A percentile compares a stretch with the other conserved stretches of the same genome.
Conservation (phyloP, 2,888 invertebrate species). For the Neoaliturus tenellus region DNA sequence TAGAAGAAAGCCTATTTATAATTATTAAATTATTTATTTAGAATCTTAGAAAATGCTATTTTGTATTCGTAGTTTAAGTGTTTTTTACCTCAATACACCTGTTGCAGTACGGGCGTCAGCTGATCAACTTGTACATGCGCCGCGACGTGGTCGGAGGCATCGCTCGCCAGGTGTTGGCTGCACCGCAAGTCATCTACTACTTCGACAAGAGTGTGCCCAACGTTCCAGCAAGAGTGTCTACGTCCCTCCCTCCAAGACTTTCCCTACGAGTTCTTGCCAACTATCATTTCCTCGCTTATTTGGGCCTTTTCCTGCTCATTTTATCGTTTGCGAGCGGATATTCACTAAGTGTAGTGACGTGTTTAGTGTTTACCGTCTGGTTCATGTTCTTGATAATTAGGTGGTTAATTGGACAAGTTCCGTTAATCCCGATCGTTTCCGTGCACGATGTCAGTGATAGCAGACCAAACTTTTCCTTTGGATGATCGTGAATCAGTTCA, state of each 20-base stretch:
- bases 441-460: constrained; percentile 39
- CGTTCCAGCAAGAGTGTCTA: constrained; percentile 76
- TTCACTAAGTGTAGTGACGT: background rate
- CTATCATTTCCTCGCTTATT: constrained; percentile 69
- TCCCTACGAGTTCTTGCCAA: constrained; percentile 82
- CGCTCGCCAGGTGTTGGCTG: constrained; percentile 78
- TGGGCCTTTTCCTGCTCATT: background rate
- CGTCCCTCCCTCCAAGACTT: constrained; percentile 80
- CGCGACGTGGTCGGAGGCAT: constrained; percentile 79
- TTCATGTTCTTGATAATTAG: constrained; percentile 18
- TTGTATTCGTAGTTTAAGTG: no score
- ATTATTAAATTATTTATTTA: no score
- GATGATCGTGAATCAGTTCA: background rate
- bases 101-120: constrained; percentile 80
- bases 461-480: constrained; percentile 22
- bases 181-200: constrained; percentile 78
- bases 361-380: background rate
- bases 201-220: constrained; percentile 77
- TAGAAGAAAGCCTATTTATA: no score
- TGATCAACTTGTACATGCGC: constrained; percentile 80
- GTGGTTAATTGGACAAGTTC: constrained; percentile 4
- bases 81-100: no score
- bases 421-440: constrained; percentile 6
- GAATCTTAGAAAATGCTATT: no score
- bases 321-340: background rate